These are phyloP conservation scores for Parnassius smintheus DNA, from an alignment of 2,888 invertebrate genomes.

Conservation along the genomic window DNA sequence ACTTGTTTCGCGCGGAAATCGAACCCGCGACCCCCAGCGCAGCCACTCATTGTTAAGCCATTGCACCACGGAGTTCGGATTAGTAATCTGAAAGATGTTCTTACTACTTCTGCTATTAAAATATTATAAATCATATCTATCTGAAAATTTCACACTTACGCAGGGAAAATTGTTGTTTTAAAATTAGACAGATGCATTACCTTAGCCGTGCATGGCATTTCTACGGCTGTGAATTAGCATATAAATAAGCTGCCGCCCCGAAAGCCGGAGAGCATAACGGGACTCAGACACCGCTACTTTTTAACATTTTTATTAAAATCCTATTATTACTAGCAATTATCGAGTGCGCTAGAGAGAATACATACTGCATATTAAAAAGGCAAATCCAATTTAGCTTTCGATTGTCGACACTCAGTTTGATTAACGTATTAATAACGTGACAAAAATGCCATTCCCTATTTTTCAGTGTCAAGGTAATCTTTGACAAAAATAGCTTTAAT, in stretches of 20 bases:
- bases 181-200: constrained; percentile 74
- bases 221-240: constrained; percentile 69
- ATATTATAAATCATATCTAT: background rate
- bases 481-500: background rate
- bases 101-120: too few species aligned
- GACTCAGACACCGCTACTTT: constrained; percentile 46
- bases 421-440: constrained; percentile 31
- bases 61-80: too few species aligned
- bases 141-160: constrained; percentile 66
- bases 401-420: constrained; percentile 32
- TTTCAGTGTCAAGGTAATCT: background rate
- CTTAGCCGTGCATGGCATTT: constrained; percentile 73
- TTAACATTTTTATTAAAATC: constrained; percentile 74
- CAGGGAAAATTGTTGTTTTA: constrained; percentile 71
- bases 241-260: constrained; percentile 72
- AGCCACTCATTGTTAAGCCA: too few species aligned
- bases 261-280: constrained; percentile 55
- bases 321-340: constrained; percentile 77
- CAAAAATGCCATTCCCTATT: constrained; percentile 10
- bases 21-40: too few species aligned
- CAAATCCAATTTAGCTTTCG: constrained; percentile 50
- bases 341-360: constrained; percentile 64
- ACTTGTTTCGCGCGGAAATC: too few species aligned
- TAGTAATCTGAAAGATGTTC: too few species aligned
- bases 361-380: constrained; percentile 55